Evolutionary conservation across 2,888 invertebrate species (phyloP).

Genomic region (Yponomeuta evonymella): DNA sequence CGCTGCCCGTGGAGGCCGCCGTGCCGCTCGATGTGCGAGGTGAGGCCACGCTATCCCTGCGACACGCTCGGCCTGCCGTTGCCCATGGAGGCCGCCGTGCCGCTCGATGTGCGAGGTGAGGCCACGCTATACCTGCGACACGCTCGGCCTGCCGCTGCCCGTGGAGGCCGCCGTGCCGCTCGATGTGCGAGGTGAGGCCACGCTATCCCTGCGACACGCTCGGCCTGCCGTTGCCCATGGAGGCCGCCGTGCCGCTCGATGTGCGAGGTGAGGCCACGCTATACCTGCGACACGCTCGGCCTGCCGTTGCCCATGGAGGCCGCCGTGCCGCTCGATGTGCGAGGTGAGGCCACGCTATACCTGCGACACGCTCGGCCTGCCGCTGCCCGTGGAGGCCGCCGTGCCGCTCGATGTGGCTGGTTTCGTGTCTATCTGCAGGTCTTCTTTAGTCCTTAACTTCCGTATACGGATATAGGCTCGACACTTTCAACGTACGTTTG

Average conservation of each 20-base stretch:
- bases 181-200: slow-evolving; percentile 80
- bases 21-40: slow-evolving; percentile 80
- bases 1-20: slow-evolving; percentile 92
- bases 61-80: slow-evolving; percentile 90
- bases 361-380: slow-evolving; percentile 85
- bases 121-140: slow-evolving; percentile 46
- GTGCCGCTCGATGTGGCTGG: slow-evolving; percentile 45
- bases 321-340: slow-evolving; percentile 78
- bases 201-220: slow-evolving; percentile 74
- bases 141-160: slow-evolving; percentile 91
- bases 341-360: slow-evolving; percentile 64
- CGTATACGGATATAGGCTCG: too few relatives aligned
- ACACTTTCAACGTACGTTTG: too few relatives aligned
- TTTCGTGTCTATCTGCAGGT: too few relatives aligned
- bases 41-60: not conserved
- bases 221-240: slow-evolving; percentile 92
- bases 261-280: slow-evolving; percentile 75
- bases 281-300: slow-evolving; percentile 79
- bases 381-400: slow-evolving; percentile 92
- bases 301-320: slow-evolving; percentile 94
- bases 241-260: slow-evolving; percentile 81
- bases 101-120: slow-evolving; percentile 76
- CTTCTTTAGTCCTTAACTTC: too few relatives aligned
- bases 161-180: slow-evolving; percentile 90
- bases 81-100: slow-evolving; percentile 90